Base-by-base conservation (phyloP, 1,140 invertebrate species). In the Tenebrio molitor region DNA sequence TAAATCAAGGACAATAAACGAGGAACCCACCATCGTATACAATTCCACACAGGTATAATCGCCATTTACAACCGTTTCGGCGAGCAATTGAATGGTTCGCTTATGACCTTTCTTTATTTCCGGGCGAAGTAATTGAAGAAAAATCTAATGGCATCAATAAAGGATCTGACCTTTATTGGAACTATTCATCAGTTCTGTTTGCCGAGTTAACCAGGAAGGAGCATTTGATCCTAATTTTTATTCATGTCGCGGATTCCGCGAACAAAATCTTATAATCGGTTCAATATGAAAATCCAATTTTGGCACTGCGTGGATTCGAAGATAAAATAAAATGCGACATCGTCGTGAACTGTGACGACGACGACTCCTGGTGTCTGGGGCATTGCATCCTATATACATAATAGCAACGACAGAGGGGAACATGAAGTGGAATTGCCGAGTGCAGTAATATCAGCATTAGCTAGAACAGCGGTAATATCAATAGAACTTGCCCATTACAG, bases 401-500 rank as follows among this genome's bases (percentile, higher is more conserved):
- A 39, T 39, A 12, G 8, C 17, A 53, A 19, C 46, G 46, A 53
- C 46, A 53, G 19, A 19, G 16, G 23, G 46, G 17, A 53, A 58
- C 50, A 58, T 58, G 50, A 58, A 58, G 50, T 58, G 23, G 50
- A 58, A 58, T 66, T 39, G 15, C 67, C 53, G 50, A 70, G 53
- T 66, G 58, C 69, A 63, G 63, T 70, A 69, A 76, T 70, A 74
- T 71, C 69, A 71, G 73, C 74, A 74, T 76, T 76, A 76, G 72
- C 50, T 58, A 25, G 50, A 58, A 58, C 74, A 73, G 70, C 67
- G 36, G 77, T 39, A 78, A 78, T 78, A 76, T 76, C 73, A 73
- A 78, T 78, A 72, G 75, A 76, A 78, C 67, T 69, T 21, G 53
- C 41, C 76, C 71, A 77, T 77, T 77, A 75, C 62, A 62, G 50